Evolutionary conservation across 2,888 invertebrate genomes (phyloP).

Genomic region (Brenthis daphne): DNA sequence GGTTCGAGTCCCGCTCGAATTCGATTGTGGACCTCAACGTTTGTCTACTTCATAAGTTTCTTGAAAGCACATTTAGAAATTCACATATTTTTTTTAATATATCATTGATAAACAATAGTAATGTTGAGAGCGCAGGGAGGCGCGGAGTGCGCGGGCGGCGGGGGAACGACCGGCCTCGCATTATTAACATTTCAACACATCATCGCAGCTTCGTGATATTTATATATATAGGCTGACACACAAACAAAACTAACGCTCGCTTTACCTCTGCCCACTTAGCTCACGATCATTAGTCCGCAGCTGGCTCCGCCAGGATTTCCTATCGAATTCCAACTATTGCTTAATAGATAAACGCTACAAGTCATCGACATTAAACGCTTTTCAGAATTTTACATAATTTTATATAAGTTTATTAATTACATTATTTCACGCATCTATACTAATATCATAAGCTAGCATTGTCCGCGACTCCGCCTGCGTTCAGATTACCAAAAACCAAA

Average conservation of each 20-base stretch:
- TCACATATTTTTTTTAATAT: too few relatives aligned
- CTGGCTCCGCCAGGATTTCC: conserved; percentile 20
- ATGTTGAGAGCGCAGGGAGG: not conserved
- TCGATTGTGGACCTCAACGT: too few relatives aligned
- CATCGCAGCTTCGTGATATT: conserved; percentile 33
- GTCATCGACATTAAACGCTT: not conserved
- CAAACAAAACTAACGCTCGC: conserved; percentile 22
- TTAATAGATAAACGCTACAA: not conserved
- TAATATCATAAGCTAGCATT: too few relatives aligned
- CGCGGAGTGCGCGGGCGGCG: not conserved
- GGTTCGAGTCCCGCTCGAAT: too few relatives aligned
- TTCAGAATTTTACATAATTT: not conserved
- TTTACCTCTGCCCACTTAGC: not conserved
- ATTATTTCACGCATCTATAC: too few relatives aligned
- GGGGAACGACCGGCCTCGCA: conserved; percentile 31
- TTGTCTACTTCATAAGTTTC: too few relatives aligned
- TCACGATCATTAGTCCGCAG: not conserved
- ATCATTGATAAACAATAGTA: too few relatives aligned
- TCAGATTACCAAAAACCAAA: too few relatives aligned
- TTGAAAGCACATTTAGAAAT: too few relatives aligned
- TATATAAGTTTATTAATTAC: not conserved
- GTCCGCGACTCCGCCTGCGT: too few relatives aligned
- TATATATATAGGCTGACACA: conserved; percentile 32
- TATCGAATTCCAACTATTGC: conserved; percentile 11
- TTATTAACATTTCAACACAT: conserved; percentile 38